phyloP scores from a whole-genome alignment of 2,888 invertebrate species.

The Xestoiulus laeticollis region DNA sequence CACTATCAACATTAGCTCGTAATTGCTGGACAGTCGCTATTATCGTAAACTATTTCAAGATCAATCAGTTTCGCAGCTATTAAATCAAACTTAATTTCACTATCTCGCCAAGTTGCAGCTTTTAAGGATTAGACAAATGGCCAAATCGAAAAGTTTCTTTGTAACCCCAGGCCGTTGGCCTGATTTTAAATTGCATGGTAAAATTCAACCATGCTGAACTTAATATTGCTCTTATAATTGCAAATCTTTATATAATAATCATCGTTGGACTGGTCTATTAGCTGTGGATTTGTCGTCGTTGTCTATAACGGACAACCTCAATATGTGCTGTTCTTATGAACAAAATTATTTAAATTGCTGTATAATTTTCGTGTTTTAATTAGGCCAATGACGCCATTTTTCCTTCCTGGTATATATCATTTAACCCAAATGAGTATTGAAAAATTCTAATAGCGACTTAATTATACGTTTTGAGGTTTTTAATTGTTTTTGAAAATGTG shows the following conservation, averaged over 20 bases:
- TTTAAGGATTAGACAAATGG: not conserved
- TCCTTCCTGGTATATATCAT: not conserved
- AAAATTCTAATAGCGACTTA: not conserved
- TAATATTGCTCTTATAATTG: not conserved
- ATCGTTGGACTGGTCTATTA: not conserved
- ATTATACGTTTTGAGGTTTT: not conserved
- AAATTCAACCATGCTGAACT: conserved; percentile 7
- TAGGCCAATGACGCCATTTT: not conserved
- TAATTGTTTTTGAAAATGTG: not conserved
- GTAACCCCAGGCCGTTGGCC: not conserved
- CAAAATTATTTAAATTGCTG: not conserved
- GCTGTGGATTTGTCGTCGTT: not conserved
- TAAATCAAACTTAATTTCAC: conserved; percentile 21
- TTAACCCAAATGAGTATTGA: not conserved
- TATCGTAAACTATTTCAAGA: not conserved
- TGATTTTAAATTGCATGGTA: not conserved
- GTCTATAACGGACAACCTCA: not conserved
- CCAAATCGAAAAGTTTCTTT: not conserved
- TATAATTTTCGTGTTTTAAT: not conserved
- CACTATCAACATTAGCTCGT: not conserved
- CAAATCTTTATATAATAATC: not conserved
- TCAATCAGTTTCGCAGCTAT: conserved; percentile 29
- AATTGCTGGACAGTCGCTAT: not conserved
- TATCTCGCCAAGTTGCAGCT: not conserved
- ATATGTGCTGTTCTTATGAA: not conserved